Conservation (phyloP, 1,140 invertebrate genomes). For the Argopecten irradians region DNA sequence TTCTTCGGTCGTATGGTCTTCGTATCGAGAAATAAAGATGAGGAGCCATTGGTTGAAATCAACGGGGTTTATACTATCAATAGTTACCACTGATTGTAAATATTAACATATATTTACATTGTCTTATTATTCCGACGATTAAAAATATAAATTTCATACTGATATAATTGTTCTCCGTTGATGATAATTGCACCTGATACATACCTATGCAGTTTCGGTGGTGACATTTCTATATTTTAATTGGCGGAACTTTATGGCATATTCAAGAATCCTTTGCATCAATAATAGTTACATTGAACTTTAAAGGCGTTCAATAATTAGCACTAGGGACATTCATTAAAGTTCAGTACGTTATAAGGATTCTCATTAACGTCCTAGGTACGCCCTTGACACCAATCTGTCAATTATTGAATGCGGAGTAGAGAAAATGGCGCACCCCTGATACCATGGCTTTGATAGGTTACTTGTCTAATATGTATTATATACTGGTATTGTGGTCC, state of each 20-base stretch:
- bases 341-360: not conserved
- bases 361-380: not conserved
- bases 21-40: no score
- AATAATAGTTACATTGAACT: not conserved
- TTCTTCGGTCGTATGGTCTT: no score
- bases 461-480: no score
- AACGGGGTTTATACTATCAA: no score
- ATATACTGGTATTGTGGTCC: no score
- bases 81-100: no score
- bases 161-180: no score
- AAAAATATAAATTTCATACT: no score
- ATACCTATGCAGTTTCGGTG: not conserved
- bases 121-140: no score
- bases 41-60: no score
- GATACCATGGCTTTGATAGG: not conserved
- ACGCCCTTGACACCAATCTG: not conserved
- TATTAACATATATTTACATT: no score
- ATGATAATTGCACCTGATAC: no score
- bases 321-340: not conserved
- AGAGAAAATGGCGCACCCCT: not conserved
- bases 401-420: not conserved
- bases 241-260: not conserved
- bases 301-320: constrained; percentile 11
- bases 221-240: constrained; percentile 1
- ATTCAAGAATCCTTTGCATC: not conserved